phyloP scores from a whole-genome alignment of 2,113 vertebrate genomes.

The Myrmecophaga tridactyla region DNA sequence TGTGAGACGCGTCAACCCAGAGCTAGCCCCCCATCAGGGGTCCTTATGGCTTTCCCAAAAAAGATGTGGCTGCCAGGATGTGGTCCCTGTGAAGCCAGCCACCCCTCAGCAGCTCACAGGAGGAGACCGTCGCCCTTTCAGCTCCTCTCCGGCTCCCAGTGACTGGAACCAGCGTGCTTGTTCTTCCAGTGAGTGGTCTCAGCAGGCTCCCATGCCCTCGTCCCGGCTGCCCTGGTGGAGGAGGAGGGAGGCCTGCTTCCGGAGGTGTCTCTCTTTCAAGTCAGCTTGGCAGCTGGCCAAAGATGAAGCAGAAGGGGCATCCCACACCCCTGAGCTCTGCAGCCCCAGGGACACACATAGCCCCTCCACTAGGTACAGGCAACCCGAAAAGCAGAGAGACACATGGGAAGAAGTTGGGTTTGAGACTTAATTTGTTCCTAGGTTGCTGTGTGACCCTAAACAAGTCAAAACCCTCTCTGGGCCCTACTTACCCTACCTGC shows the following conservation, averaged over 20 bases:
- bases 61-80: neutral
- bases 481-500: neutral
- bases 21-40: neutral
- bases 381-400: neutral
- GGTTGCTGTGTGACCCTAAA: neutral
- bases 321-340: neutral
- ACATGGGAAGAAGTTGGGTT: neutral
- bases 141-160: neutral
- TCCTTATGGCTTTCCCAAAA: neutral
- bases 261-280: neutral
- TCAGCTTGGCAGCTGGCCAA: neutral
- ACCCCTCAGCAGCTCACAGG: neutral
- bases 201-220: neutral
- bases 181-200: too few relatives aligned
- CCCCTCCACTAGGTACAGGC: neutral
- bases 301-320: fast-evolving
- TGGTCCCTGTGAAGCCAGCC: neutral
- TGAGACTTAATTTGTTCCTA: too few relatives aligned
- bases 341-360: neutral
- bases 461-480: neutral
- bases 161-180: neutral
- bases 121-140: neutral
- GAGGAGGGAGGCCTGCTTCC: neutral
- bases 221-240: neutral
- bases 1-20: fast-evolving